Base-by-base conservation (phyloP, 35 echinoderm and acorn worm species). In the Stichopus chloronotus region DNA sequence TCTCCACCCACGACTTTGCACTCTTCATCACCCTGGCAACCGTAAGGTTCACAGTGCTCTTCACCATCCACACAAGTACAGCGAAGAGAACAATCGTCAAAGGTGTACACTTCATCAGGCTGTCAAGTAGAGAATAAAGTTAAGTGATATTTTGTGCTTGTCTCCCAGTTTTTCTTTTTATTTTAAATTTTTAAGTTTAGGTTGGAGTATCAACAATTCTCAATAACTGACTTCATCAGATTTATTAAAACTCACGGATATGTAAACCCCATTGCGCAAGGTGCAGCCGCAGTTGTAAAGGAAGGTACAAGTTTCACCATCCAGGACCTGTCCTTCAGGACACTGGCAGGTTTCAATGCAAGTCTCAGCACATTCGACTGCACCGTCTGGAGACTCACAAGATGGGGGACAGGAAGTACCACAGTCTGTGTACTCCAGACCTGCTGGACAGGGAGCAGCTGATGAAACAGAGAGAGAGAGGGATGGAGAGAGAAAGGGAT, bases 311-410 rank as follows among this genome's bases (percentile, higher is more conserved):
- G 11, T 78, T 7, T 78, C 57, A 43, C 94, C 89, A 22, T 92
- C 80, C 0, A 95, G 81, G 9, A 95, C 78, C 10, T 55, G 63
- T 19, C 91, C 94, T 10, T 92, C 84, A 30, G 80, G 80, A 88
- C 94, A 95, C 59, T 92, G 61, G 78, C 94, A 95, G 6, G 79
- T 91, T 55, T 95, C 94, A 9, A 95, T 78, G 81, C 94, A 95
- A n/a, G 90, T 58, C 43, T 92, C 60, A 12, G 71, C 61, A 71
- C 94, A 95, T 5, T 81, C 5, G 6, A 53, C 57, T 58, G 19
- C 4, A 7, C 43, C 78, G 7, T 92, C 57, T 14, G 60, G 52
- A n/a, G 11, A 55, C 14, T 57, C 52, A 92, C 91, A 92, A 23
- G 91, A 81, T 16, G 91, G 76, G 11, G 91, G 91, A 58, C 91